Conservation (phyloP, 2,888 invertebrate species). For the Metacarcinus magister region DNA sequence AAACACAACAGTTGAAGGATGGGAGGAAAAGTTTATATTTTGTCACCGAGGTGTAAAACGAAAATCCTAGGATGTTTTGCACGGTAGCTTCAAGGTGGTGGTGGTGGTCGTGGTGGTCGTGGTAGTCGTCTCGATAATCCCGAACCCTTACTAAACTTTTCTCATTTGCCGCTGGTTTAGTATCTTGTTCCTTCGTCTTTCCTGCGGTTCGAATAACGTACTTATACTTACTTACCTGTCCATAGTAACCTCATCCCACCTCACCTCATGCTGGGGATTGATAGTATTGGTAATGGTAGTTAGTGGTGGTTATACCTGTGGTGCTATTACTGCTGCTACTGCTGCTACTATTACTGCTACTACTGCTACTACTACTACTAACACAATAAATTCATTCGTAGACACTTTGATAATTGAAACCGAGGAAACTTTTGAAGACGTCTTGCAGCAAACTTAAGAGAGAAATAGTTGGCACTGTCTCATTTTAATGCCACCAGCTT, state of each 20-base stretch:
- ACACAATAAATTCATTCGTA: no score
- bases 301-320: no score
- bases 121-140: background rate
- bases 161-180: background rate
- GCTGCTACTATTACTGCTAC: no score
- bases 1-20: background rate
- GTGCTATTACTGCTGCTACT: no score
- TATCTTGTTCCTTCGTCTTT: background rate
- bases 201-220: background rate
- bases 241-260: background rate
- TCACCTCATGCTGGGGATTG: no score
- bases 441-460: no score
- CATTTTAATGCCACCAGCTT: no score
- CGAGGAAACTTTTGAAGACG: no score
- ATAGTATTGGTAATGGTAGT: no score
- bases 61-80: background rate
- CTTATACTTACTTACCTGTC: background rate
- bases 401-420: no score
- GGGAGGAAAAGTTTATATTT: background rate
- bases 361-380: no score
- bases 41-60: background rate
- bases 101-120: background rate
- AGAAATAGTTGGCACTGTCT: no score
- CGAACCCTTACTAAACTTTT: background rate
- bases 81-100: background rate